Percentiles rank a stretch among this genome's conserved stretches.
phyloP scores from a whole-genome alignment of 2,797 vertebrate genomes.

The Scarus forsteni region DNA sequence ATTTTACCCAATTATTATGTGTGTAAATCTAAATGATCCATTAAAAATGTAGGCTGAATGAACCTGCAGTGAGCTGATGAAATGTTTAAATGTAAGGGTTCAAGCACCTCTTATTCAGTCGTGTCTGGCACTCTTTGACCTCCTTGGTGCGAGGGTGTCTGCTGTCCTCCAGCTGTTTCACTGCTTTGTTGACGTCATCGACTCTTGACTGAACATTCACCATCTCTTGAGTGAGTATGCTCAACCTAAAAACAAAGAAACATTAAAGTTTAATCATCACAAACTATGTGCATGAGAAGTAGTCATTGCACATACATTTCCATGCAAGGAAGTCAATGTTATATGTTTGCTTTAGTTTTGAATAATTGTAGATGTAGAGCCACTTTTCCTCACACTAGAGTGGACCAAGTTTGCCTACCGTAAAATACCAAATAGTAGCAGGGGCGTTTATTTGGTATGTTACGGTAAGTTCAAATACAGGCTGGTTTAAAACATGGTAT shows the following conservation, averaged over 20 bases:
- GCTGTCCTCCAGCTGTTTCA: conserved; percentile 91
- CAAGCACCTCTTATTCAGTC: conserved; percentile 90
- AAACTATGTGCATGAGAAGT: too few relatives aligned
- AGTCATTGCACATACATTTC: too few relatives aligned
- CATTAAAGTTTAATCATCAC: neutral
- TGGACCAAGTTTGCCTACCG: too few relatives aligned
- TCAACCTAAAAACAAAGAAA: conserved; percentile 85
- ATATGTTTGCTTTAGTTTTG: too few relatives aligned
- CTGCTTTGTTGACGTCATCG: conserved; percentile 89
- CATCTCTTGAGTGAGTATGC: conserved; percentile 93
- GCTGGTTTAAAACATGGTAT: too few relatives aligned
- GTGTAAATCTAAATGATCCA: neutral
- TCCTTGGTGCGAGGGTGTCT: conserved; percentile 92
- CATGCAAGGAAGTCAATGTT: too few relatives aligned
- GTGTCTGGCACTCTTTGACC: conserved; percentile 88
- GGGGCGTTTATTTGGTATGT: too few relatives aligned
- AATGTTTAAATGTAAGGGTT: neutral
- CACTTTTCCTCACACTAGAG: too few relatives aligned
- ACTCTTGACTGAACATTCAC: conserved; percentile 88
- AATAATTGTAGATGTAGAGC: too few relatives aligned
- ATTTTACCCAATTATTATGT: neutral
- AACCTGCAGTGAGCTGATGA: neutral
- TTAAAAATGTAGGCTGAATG: neutral
- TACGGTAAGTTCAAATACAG: too few relatives aligned
- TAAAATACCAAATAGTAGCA: too few relatives aligned